Conservation (phyloP, 2,113 vertebrate species). For the Neolamprologus tretocephalus region DNA sequence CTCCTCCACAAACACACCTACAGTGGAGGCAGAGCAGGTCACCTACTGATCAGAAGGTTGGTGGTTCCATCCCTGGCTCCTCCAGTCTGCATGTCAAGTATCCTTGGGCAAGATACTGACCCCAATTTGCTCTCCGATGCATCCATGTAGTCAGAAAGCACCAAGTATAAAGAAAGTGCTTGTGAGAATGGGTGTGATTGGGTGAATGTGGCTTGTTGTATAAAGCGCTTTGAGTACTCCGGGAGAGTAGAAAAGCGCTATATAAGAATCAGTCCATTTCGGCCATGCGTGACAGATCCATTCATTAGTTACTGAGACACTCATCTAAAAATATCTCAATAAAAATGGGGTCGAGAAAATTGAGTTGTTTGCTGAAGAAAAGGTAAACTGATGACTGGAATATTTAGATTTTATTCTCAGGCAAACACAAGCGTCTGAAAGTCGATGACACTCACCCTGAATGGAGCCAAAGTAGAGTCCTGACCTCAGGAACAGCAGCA, state of each 20-base stretch:
- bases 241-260: background rate
- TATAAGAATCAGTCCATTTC: background rate
- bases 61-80: background rate
- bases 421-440: background rate
- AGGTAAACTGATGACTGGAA: background rate
- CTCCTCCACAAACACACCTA: background rate
- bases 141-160: background rate
- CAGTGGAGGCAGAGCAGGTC: background rate
- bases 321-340: background rate
- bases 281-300: background rate
- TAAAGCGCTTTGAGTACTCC: background rate
- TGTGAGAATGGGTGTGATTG: background rate
- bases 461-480: background rate
- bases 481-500: background rate
- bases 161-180: background rate
- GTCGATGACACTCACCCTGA: background rate
- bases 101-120: background rate
- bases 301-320: background rate
- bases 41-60: background rate
- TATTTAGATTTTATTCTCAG: background rate
- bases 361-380: background rate
- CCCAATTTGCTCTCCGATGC: background rate
- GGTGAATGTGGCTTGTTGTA: background rate
- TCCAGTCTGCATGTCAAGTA: background rate
- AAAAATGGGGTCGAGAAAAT: background rate